Base-by-base conservation (phyloP, 37 sponge, comb jelly and placozoan species). In the Agelas oroides region DNA sequence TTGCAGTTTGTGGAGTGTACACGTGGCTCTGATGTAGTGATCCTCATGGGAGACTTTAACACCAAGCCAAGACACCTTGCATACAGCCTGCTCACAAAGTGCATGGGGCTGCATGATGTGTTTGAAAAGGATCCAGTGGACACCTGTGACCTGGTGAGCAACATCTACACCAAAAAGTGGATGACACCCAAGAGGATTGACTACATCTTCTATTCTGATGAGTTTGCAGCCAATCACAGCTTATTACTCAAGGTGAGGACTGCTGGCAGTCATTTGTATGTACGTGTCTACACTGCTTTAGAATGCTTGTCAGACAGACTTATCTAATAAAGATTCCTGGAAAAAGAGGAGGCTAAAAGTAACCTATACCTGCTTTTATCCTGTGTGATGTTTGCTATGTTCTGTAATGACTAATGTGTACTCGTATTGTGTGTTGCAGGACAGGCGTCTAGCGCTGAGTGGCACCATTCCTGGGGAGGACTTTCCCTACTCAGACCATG, bases 401-500 rank as follows among this genome's bases (percentile, higher is more conserved):
- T n/a, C n/a, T n/a, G n/a, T n/a, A n/a, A n/a, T n/a, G n/a, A n/a
- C n/a, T n/a, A n/a, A n/a, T n/a, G n/a, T n/a, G n/a, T n/a, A n/a
- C n/a, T n/a, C n/a, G n/a, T n/a, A n/a, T n/a, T n/a, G n/a, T n/a
- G n/a, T n/a, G n/a, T 19, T 59, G 36, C 62, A 71, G 79, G 65
- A 33, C 19, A 65, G 54, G 41, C n/a, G 35, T 2, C 56, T 93
- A 23, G 77, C 86, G 0, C 76, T 93, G 31, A 56, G 73, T 57
- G 93, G 93, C 17, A 16, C 35, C 0, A 87, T 94, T 60, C 91
- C 94, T 18, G 88, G 81, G 23, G 78, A 87, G 81, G 79, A 53
- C 15, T 94, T 83, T 54, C 83, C 90, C 21, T 94, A 79, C 53
- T 94, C 94, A 23, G 94, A 94, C 63, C 94, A 94, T 53, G 94